Evolutionary conservation across 2,113 vertebrate species (phyloP).

Genomic region (Lepisosteus osseus): DNA sequence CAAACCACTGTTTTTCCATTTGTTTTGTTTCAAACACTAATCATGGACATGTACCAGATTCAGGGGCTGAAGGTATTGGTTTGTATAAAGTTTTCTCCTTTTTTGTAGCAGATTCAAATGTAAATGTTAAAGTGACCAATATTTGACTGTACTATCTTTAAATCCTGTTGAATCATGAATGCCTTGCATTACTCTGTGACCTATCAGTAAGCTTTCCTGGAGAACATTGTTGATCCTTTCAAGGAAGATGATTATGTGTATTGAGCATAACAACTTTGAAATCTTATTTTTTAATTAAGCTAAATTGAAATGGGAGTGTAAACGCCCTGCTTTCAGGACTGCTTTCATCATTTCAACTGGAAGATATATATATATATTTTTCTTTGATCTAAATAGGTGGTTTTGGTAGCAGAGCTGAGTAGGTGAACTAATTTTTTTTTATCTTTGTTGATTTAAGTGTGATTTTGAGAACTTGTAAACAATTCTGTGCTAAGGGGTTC

Average conservation of each 20-base stretch:
- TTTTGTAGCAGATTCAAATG: conserved; percentile 11
- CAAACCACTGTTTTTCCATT: conserved; percentile 66
- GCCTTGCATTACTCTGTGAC: conserved; percentile 15
- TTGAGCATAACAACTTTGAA: background rate
- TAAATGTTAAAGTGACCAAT: conserved; percentile 27
- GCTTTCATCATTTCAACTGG: conserved; percentile 57
- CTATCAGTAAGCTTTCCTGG: background rate
- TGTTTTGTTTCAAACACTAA: conserved; percentile 23
- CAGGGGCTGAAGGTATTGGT: conserved; percentile 39
- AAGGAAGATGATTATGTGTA: conserved; percentile 1
- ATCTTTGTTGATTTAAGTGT: conserved; percentile 46
- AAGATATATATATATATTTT: conserved; percentile 52
- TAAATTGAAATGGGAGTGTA: conserved; percentile 15
- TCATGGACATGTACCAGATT: conserved; percentile 27
- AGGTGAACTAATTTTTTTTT: conserved; percentile 51
- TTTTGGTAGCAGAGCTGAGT: conserved; percentile 57
- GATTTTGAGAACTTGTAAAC: conserved; percentile 58
- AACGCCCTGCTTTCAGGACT: conserved; percentile 56
- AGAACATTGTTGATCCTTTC: background rate
- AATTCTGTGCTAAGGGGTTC: conserved; percentile 34
- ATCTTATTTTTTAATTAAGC: background rate
- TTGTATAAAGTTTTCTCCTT: conserved; percentile 23
- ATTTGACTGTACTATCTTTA: conserved; percentile 18
- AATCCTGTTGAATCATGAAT: conserved; percentile 18
- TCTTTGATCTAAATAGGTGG: conserved; percentile 51